Conservation (phyloP, 2,888 invertebrate species). For the Aplocera efformata region DNA sequence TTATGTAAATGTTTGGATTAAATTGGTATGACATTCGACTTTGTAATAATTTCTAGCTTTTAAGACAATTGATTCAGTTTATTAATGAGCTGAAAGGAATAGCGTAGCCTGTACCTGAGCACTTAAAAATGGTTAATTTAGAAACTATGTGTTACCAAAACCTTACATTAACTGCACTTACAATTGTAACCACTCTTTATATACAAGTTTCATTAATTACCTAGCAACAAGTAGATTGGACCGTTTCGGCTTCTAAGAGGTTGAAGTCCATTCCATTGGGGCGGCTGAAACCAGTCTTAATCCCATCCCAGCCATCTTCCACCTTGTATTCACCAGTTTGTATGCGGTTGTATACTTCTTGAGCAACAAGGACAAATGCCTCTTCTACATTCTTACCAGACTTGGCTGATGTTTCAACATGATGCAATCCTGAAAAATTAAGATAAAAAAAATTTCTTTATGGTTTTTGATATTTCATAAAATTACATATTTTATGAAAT, state of each 20-base stretch:
- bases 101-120: no score
- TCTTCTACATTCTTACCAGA: slow-evolving; percentile 96
- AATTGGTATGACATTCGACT: no score
- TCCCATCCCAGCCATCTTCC: slow-evolving; percentile 98
- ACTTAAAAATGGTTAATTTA: slow-evolving; percentile 1
- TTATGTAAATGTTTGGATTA: no score
- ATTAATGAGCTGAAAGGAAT: no score
- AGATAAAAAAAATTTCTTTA: not conserved
- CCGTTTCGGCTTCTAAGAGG: slow-evolving; percentile 93
- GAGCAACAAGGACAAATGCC: slow-evolving; percentile 93
- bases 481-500: no score
- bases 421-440: slow-evolving; percentile 83
- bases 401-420: slow-evolving; percentile 97
- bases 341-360: slow-evolving; percentile 94
- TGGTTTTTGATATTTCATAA: not conserved
- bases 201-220: slow-evolving; percentile 17
- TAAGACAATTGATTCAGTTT: no score
- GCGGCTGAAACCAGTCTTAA: slow-evolving; percentile 94
- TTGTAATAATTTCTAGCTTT: no score
- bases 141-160: slow-evolving; percentile 3
- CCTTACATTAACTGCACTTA: slow-evolving; percentile 7
- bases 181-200: slow-evolving; percentile 1
- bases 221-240: slow-evolving; percentile 93
- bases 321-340: slow-evolving; percentile 95
- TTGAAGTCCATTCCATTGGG: slow-evolving; percentile 91